A percentile compares a stretch with the other conserved stretches of the same genome.
Conservation (phyloP, 2,113 vertebrate species). For the Nothoprocta perdicaria region DNA sequence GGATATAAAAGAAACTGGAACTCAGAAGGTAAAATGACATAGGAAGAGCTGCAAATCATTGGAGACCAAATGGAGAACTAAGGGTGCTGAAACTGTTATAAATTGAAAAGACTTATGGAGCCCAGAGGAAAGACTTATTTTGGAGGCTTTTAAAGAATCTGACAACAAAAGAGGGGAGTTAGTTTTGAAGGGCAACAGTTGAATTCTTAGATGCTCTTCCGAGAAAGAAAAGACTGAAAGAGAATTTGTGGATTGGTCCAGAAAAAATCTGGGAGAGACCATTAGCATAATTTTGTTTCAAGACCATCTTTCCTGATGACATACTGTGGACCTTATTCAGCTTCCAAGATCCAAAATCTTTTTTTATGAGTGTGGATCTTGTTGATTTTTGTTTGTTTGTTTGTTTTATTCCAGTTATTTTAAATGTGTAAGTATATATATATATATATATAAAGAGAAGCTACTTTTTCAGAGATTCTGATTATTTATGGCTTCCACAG, state of each 20-base stretch:
- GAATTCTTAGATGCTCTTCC: neutral
- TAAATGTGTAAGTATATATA: neutral
- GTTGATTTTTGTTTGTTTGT: neutral
- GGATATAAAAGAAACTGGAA: neutral
- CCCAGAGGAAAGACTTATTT: neutral
- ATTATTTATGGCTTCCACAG: neutral
- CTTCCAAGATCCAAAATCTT: neutral
- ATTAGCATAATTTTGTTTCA: neutral
- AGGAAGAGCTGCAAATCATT: neutral
- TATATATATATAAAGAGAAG: neutral
- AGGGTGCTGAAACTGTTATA: neutral
- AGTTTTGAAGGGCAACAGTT: neutral
- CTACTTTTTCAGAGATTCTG: neutral
- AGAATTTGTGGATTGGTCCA: neutral
- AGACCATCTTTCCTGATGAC: neutral
- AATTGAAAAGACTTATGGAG: neutral
- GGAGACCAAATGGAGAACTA: neutral
- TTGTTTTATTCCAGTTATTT: neutral
- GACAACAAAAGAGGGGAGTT: neutral
- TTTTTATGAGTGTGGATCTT: neutral
- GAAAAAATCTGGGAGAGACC: neutral
- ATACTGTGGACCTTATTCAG: neutral
- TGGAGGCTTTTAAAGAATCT: neutral
- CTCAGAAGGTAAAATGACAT: neutral
- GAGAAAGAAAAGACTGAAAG: neutral